Evolutionary conservation across 2,888 invertebrate genomes (phyloP), one percentile per base, ranked within the genome.

Genomic region (Tetanocera ferruginea): DNA sequence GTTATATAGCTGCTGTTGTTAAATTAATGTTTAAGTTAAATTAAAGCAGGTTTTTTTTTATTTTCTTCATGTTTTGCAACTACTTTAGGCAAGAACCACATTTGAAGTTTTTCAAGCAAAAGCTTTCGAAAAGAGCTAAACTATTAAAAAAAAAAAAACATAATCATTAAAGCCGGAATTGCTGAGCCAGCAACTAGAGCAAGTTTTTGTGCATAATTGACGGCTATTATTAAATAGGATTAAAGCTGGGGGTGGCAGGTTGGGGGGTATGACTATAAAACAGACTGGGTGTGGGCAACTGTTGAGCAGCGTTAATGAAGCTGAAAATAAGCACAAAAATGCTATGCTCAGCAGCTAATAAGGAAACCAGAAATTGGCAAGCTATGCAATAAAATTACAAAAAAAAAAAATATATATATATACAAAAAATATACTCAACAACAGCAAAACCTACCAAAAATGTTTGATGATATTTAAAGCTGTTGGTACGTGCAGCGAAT

Each of bases 201-300:
- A 31, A 64, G 28, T 64, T 64, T 62, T 64, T 64, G 11, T 31
- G 64, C 64, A 31, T 64, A 64, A 64, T 64, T 64, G 64, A 6
- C 64, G 17, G 64, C 64, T 11, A 64, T 64, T n/a, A 31, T 28
- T 55, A 19, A 19, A 55, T 9, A 19, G 19, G 6, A 55, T 55
- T 55, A 19, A 19, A 55, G 55, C 19, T n/a, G n/a, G n/a, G n/a
- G 19, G 19, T 19, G 6, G 64, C 8, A 31, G 28, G 43, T 1
- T 2, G 43, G 43, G 43, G 43, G 43, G 43, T 43, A 11, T 11
- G 11, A 43, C 43, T 43, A 6, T 14, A 43, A 43, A 43, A 43
- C 1, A 14, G 11, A 43, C 43, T 43, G 14, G 43, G 43, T 43
- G 43, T 43, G 43, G 43, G 14, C 43, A 43, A 43, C 11, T 11